Base-by-base conservation (phyloP, 2,113 vertebrate species). In the Notechis scutatus region DNA sequence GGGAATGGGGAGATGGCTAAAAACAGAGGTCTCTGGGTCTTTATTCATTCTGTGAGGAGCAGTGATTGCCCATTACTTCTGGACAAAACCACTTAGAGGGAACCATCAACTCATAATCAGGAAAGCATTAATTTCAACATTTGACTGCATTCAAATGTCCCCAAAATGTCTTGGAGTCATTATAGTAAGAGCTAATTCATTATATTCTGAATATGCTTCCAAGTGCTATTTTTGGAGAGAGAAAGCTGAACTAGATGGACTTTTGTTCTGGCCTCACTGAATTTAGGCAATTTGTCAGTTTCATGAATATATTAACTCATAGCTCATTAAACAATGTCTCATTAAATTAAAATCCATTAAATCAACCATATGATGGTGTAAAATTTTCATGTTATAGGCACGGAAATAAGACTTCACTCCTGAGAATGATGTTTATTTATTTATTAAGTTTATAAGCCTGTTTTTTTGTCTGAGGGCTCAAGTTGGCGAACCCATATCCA, bases 121-220 rank as follows among this genome's bases (percentile, higher is more conserved):
- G 12, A 3, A 90, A 93, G 89, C 42, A 95, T 89, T 91, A 94
- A 55, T 92, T 94, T 57, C 95, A 89, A 59, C 52, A 95, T 90
- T 61, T 88, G 95, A 94, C 91, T 88, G 0, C 50, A 91, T 34
- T 55, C 15, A 94, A 92, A 86, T 96, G 93, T 95, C 92, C 94
- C 34, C 0, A 29, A 90, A 95, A 96, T 29, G 93, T 47, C 34
- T 85, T 91, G 85, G n/a, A 87, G 90, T 39, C 10, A 54, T 85
- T 92, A n/a, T 94, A 95, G 93, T 92, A 95, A 96, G 24, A n/a
- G 85, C 5, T 94, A 96, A 96, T 96, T 91, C 29, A 96, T 96
- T 96, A 93, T 94, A 95, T 92, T 81, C 56, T 92, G 94, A 81
- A 94, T 52, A 94, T 74, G 89, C 39, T 69, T 90, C 89, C 57